These are phyloP conservation scores for Myripristis murdjan DNA, from an alignment of 2,797 vertebrate genomes.

Conservation along the genomic window DNA sequence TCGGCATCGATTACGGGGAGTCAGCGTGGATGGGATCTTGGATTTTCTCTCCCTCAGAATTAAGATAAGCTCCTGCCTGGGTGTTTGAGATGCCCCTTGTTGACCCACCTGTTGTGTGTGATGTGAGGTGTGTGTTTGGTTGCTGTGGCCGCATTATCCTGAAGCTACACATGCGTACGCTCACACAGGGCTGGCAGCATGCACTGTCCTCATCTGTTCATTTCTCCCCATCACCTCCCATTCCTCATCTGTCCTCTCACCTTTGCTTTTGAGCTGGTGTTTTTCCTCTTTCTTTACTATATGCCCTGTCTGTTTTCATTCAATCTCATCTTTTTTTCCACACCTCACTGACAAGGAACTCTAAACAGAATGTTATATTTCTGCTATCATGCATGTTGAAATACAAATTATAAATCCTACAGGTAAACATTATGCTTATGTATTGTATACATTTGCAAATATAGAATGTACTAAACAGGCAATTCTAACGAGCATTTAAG, in stretches of 20 bases:
- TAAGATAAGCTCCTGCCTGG: slow-evolving; percentile 87
- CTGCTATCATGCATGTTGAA: slow-evolving; percentile 63
- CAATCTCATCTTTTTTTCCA: slow-evolving; percentile 62
- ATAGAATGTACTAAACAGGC: slow-evolving; percentile 62
- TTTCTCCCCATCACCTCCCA: slow-evolving; percentile 48
- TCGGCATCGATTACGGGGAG: slow-evolving; percentile 87
- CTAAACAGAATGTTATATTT: slow-evolving; percentile 63
- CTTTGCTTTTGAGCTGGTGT: slow-evolving; percentile 70
- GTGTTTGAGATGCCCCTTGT: slow-evolving; percentile 81
- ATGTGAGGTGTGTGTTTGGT: slow-evolving; percentile 67
- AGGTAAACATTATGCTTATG: slow-evolving; percentile 59
- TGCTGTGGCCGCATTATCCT: slow-evolving; percentile 66
- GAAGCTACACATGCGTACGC: slow-evolving; percentile 33
- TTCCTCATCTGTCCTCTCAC: slow-evolving; percentile 58
- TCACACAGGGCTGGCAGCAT: slow-evolving; percentile 44
- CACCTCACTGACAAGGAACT: slow-evolving; percentile 68
- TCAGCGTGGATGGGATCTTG: slow-evolving; percentile 83
- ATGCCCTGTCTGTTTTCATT: slow-evolving; percentile 71
- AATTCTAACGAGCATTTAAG: slow-evolving; percentile 53
- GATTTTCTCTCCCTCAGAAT: slow-evolving; percentile 87
- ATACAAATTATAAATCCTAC: slow-evolving; percentile 7
- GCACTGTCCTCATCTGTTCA: slow-evolving; percentile 67
- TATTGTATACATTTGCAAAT: slow-evolving; percentile 65
- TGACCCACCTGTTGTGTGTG: slow-evolving; percentile 81
- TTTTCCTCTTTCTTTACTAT: slow-evolving; percentile 53